Evolutionary conservation across 2,888 invertebrate species (phyloP), one percentile per base, ranked within the genome.

Genomic region (Meghimatium bilineatum): DNA sequence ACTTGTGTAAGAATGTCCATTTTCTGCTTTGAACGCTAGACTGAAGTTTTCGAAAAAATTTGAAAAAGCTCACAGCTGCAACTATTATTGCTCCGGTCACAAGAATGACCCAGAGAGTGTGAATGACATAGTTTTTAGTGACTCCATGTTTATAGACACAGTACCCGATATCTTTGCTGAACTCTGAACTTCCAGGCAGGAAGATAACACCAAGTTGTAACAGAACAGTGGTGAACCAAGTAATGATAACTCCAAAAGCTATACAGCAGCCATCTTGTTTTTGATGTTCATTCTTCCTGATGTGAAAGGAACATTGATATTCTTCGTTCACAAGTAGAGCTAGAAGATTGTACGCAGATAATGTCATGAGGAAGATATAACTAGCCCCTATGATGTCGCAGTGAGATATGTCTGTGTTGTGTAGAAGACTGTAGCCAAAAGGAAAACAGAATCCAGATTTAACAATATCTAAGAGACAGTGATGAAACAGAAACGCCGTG

Each of bases 201-300:
- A 93, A 93, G 8, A 93, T 92, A 36, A 93, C 92, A 44, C 97
- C 97, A 89, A 97, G 95, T 94, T 97, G 97, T 93, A 97, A 96
- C 80, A 97, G 97, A 93, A 97, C 96, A 86, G 96, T 96, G 82
- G 97, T 97, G 94, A 97, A 97, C 97, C 97, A 97, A 92, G 97
- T 97, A 96, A 97, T 97, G 94, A 97, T 97, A 80, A 97, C 96
- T 87, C 97, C 97, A 94, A 97, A 97, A 78, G 97, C 95, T 87
- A 97, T 97, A 94, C 97, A 97, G 85, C 91, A 92, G 78, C 89
- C 88, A 85, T 93, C 92, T 20, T 89, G 89, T 38, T 77, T 74
- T 63, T n/a, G 63, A 56, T 26, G 76, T 32, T 32, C 49, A 36
- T 8, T 60, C 23, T 14, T 20, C n/a, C 85, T 56, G 5, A 44